A percentile compares a stretch with the other conserved stretches of the same genome.
Conservation (phyloP, 2,888 invertebrate species). For the Alentia gelatinosa region DNA sequence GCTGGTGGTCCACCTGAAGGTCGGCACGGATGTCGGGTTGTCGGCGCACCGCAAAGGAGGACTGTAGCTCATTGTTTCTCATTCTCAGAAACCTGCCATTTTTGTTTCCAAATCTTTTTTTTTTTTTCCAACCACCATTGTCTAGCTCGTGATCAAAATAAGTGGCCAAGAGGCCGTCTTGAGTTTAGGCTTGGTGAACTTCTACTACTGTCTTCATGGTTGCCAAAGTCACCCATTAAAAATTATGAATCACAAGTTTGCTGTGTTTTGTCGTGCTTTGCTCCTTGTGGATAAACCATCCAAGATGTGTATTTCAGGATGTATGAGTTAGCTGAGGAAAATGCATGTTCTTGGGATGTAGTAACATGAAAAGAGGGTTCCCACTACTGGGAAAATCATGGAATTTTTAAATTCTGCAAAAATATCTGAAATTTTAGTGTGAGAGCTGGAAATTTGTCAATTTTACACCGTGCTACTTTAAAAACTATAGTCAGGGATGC, state of each 20-base stretch:
- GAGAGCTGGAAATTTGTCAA: no score
- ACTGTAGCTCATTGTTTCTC: background rate
- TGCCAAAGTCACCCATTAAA: conserved; percentile 53
- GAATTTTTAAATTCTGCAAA: no score
- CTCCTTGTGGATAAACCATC: no score
- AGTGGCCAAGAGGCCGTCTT: background rate
- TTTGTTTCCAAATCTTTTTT: background rate
- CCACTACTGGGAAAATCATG: no score
- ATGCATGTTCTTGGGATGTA: no score
- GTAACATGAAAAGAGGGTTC: no score
- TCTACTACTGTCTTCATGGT: background rate
- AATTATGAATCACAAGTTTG: conserved; percentile 8
- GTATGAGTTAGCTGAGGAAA: no score
- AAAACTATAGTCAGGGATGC: no score
- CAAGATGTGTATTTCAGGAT: no score
- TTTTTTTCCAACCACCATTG: background rate
- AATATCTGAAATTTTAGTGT: no score
- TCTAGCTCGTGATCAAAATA: background rate
- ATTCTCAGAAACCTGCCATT: conserved; percentile 37
- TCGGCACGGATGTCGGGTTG: background rate
- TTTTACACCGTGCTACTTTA: no score
- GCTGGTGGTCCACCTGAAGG: background rate
- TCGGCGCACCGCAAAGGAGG: conserved; percentile 2
- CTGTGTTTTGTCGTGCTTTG: background rate
- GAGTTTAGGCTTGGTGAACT: background rate